Conservation (phyloP, 2,888 invertebrate genomes). For the Loripinus fragilis region DNA sequence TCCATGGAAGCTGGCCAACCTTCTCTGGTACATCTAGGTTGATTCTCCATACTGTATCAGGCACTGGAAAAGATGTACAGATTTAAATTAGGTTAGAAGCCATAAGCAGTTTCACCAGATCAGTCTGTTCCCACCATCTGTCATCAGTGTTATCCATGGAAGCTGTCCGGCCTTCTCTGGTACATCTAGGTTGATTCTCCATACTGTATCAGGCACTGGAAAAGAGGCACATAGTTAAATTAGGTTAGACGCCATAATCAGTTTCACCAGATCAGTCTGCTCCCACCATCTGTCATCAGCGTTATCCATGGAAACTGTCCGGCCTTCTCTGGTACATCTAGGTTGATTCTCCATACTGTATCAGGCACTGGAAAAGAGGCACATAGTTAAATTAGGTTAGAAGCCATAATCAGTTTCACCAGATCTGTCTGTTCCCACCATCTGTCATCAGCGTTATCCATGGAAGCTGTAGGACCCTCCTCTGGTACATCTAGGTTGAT, state of each 20-base stretch:
- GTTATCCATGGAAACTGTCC: slow-evolving; percentile 79
- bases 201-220: too few species aligned
- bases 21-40: too few species aligned
- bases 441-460: slow-evolving; percentile 82
- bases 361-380: slow-evolving; percentile 70
- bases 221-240: too few species aligned
- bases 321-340: slow-evolving; percentile 83
- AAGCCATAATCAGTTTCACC: slow-evolving; percentile 88
- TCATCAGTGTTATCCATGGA: too few species aligned
- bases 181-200: too few species aligned
- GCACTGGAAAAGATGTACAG: too few species aligned
- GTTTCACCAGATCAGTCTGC: slow-evolving; percentile 89
- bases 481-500: slow-evolving; percentile 83
- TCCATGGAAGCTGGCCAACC: too few species aligned
- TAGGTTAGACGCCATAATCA: slow-evolving; percentile 86
- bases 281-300: slow-evolving; percentile 88
- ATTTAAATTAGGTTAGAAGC: too few species aligned
- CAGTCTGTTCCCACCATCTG: too few species aligned
- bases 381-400: slow-evolving; percentile 53
- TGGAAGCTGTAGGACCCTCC: slow-evolving; percentile 80
- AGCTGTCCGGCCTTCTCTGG: too few species aligned
- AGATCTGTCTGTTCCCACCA: slow-evolving; percentile 92
- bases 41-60: too few species aligned
- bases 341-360: slow-evolving; percentile 83
- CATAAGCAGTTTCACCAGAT: too few species aligned